phyloP scores from a whole-genome alignment of 23 tunicate genomes.

The Aplidium turbinatum region DNA sequence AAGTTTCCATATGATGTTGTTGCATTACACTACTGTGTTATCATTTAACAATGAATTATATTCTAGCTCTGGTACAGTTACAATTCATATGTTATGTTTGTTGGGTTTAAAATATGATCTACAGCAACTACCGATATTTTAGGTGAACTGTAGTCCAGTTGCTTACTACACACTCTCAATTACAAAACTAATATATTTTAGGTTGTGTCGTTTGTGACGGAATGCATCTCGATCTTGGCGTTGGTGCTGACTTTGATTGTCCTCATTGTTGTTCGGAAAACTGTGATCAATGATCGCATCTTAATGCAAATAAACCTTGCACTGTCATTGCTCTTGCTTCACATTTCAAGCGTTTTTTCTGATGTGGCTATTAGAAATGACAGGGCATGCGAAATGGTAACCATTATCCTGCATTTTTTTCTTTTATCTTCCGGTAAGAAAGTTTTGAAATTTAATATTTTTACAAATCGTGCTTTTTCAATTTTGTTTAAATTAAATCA shows the following conservation, averaged over 20 bases:
- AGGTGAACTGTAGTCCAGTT: no score
- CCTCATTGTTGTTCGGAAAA: slow-evolving; percentile 44
- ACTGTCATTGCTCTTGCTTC: slow-evolving; percentile 43
- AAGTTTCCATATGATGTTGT: no score
- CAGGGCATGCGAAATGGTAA: slow-evolving; percentile 47
- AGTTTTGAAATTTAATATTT: not conserved
- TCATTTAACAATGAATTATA: no score
- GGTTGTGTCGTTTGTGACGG: slow-evolving; percentile 44
- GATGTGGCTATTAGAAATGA: slow-evolving; percentile 47
- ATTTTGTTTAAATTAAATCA: no score
- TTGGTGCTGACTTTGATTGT: slow-evolving; percentile 32
- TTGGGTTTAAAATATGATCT: no score
- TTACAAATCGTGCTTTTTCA: no score
- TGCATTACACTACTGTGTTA: no score
- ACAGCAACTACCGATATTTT: no score
- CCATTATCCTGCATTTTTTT: slow-evolving; percentile 52
- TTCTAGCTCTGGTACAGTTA: no score
- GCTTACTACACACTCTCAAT: no score
- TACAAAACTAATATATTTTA: slow-evolving; percentile 27
- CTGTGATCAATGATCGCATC: slow-evolving; percentile 50
- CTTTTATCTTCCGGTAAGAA: slow-evolving; percentile 59
- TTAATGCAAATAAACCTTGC: slow-evolving; percentile 67
- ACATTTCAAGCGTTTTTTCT: slow-evolving; percentile 46
- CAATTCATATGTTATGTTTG: no score
- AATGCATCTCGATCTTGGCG: slow-evolving; percentile 30